Base-by-base conservation (phyloP, 2,113 vertebrate species). In the Atrichornis clamosus region DNA sequence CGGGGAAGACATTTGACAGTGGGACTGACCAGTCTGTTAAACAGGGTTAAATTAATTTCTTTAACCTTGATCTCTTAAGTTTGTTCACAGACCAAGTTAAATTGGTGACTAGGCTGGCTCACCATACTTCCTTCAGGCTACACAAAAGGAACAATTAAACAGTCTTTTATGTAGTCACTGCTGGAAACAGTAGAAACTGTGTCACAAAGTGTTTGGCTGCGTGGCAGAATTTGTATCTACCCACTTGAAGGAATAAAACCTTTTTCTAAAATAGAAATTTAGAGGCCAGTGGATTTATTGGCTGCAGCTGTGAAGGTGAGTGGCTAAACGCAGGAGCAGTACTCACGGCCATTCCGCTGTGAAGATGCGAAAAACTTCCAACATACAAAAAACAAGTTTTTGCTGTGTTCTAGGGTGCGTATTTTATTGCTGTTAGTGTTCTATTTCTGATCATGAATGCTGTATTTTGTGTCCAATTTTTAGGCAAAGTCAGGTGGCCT, bases 81-180 rank as follows among this genome's bases (percentile, higher is more conserved):
- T 96, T 79, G 15, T 46, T 91, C 64, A 50, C 5, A 78, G 78
- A 73, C 32, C 27, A 74, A 44, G 75, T 52, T 94, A 93, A 89
- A 76, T 58, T 85, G 30, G 7, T 83, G n/a, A 3, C 23, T 87
- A 26, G 9, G 2, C 56, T 94, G 68, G 62, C 49, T 93, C 39
- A 52, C 55, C 32, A 41, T n/a, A 44, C 15, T 79, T 79, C 59
- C 75, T 91, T 83, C 20, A 10, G 75, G 72, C 50, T 93, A 42
- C 47, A 80, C 42, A 90, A 70, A 80, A 91, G 63, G 49, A 94
- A 49, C 75, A 79, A 85, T 95, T 84, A 97, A 94, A 76, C 52
- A 37, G 13, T 60, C 35, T 91, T 87, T 91, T 42, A 55, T 74
- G 35, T 55, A 79, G 20, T 64, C 9, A 0, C 75, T 85, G 58